phyloP scores from a whole-genome alignment of 2,797 vertebrate genomes.

The Loris lydekkerianus region DNA sequence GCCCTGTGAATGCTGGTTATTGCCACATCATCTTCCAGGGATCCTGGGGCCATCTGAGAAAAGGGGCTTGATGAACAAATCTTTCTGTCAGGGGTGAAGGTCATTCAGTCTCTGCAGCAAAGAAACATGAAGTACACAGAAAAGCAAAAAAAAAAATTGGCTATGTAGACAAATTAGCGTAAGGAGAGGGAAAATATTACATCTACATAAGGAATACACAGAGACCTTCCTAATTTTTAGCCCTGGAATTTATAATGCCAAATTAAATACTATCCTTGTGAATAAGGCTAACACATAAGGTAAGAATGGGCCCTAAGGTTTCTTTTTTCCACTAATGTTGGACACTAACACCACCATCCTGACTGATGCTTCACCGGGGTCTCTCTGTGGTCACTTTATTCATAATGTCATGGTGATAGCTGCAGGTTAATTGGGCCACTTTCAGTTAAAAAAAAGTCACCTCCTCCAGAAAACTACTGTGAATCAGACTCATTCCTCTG shows the following conservation, averaged over 20 bases:
- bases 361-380: accelerated
- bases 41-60: background rate
- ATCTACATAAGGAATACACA: background rate
- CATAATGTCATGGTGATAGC: background rate
- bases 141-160: background rate
- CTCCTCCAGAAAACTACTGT: background rate
- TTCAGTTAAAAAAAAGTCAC: background rate
- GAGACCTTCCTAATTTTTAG: background rate
- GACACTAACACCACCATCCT: background rate
- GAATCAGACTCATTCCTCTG: background rate
- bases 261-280: background rate
- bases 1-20: background rate
- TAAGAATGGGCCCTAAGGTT: background rate
- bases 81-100: background rate
- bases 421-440: background rate
- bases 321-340: background rate
- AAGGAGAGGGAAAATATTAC: background rate
- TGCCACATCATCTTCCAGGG: background rate
- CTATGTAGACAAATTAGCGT: background rate
- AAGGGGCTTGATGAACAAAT: background rate
- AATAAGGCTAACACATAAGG: background rate
- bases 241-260: background rate
- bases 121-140: background rate
- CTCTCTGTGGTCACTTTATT: background rate
- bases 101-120: background rate